Evolutionary conservation across 2,888 invertebrate genomes (phyloP).

Genomic region (Drosophila mettleri): DNA sequence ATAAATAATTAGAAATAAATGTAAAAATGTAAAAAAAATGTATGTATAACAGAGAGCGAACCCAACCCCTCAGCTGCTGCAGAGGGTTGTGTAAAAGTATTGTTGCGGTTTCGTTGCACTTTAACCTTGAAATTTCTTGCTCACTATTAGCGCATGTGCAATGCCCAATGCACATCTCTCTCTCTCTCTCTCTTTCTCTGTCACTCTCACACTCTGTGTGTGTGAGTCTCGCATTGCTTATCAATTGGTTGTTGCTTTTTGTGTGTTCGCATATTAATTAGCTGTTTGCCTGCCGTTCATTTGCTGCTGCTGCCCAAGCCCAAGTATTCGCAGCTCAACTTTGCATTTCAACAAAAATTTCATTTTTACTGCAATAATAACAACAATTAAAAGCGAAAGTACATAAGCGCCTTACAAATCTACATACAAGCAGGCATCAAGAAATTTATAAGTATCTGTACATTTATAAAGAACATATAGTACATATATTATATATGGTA

Average conservation of each 20-base stretch:
- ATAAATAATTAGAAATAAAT: no score
- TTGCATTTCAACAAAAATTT: constrained; percentile 43
- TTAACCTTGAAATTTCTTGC: constrained; percentile 84
- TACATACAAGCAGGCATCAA: constrained; percentile 17
- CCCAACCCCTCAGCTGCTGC: constrained; percentile 11
- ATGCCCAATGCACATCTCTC: constrained; percentile 44
- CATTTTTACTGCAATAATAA: constrained; percentile 46
- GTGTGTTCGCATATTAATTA: constrained; percentile 57
- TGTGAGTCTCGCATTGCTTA: constrained; percentile 26
- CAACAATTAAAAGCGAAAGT: constrained; percentile 70
- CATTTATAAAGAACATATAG: no score
- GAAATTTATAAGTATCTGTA: constrained; percentile 12
- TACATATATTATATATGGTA: neutral
- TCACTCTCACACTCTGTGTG: neutral
- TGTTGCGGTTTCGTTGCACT: constrained; percentile 84
- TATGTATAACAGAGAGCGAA: constrained; percentile 10
- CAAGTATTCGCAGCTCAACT: constrained; percentile 22
- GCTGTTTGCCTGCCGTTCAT: constrained; percentile 24
- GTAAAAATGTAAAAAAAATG: constrained; percentile 1
- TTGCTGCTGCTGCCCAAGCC: constrained; percentile 20
- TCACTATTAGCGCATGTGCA: constrained; percentile 66
- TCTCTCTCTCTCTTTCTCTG: neutral
- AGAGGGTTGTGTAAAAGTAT: constrained; percentile 50
- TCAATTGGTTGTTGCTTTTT: constrained; percentile 48
- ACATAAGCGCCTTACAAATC: constrained; percentile 36